Conservation (phyloP, 2,113 vertebrate species). For the Geothlypis trichas region DNA sequence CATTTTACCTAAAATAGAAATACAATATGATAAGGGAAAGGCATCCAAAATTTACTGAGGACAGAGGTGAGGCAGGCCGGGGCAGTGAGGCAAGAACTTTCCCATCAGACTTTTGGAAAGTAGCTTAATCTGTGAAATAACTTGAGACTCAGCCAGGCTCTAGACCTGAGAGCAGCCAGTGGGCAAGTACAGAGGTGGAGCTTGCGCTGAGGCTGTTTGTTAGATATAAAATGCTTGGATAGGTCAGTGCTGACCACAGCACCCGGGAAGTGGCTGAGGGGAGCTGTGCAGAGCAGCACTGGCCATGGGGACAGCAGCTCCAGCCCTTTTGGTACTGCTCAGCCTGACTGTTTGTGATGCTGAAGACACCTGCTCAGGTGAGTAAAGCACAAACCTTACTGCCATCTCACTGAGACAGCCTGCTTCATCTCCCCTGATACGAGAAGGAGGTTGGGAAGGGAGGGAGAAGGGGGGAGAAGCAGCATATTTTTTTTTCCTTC, state of each 20-base stretch:
- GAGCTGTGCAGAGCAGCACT: background rate
- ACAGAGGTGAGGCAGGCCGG: background rate
- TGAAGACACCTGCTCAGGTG: constrained; percentile 21
- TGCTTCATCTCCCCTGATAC: background rate
- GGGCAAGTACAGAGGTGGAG: background rate
- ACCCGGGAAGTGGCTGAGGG: background rate
- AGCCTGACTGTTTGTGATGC: background rate
- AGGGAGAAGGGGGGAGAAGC: background rate
- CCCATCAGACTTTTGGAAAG: background rate
- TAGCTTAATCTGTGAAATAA: background rate
- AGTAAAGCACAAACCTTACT: background rate
- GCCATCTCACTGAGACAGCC: background rate
- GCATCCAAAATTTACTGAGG: background rate
- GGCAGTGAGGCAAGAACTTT: background rate
- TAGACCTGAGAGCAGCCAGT: background rate
- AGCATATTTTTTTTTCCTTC: background rate
- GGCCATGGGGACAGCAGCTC: background rate
- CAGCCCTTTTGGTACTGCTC: background rate
- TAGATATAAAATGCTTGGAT: background rate
- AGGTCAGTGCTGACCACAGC: background rate
- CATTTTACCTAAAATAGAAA: background rate
- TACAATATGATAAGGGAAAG: background rate
- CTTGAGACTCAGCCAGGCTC: background rate
- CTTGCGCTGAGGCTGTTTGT: background rate
- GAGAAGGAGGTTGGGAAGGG: background rate